A percentile compares a stretch with the other conserved stretches of the same genome.
Evolutionary conservation across 2,113 vertebrate genomes (phyloP).

Genomic region (Panurus biarmicus): DNA sequence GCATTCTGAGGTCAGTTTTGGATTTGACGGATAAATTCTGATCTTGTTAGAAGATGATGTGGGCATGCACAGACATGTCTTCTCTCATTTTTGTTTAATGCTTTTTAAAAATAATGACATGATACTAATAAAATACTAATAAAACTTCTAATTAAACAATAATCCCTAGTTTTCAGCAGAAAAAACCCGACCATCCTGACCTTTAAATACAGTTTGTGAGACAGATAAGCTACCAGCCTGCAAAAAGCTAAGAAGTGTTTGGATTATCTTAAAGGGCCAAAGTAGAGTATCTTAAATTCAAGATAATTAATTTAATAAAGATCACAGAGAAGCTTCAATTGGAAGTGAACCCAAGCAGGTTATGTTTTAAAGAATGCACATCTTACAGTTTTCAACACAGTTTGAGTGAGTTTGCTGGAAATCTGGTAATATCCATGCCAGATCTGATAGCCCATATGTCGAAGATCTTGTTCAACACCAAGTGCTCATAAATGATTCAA

Average conservation of each 20-base stretch:
- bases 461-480: neutral
- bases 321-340: neutral
- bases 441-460: neutral
- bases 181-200: rapidly evolving
- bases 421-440: neutral
- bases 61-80: neutral
- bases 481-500: neutral
- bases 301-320: neutral
- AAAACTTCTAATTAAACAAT: neutral
- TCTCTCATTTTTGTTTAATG: neutral
- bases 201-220: neutral
- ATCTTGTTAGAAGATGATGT: neutral
- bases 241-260: neutral
- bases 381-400: neutral
- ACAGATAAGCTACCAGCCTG: neutral
- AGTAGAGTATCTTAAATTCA: neutral
- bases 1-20: neutral
- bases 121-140: neutral
- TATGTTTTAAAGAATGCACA: neutral
- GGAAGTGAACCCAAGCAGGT: neutral
- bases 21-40: neutral
- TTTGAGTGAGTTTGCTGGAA: neutral
- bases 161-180: neutral
- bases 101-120: neutral
- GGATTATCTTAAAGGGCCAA: neutral